Percentiles rank a stretch among this genome's conserved stretches.
Conservation (phyloP, 2,113 vertebrate genomes). For the Lophius piscatorius region DNA sequence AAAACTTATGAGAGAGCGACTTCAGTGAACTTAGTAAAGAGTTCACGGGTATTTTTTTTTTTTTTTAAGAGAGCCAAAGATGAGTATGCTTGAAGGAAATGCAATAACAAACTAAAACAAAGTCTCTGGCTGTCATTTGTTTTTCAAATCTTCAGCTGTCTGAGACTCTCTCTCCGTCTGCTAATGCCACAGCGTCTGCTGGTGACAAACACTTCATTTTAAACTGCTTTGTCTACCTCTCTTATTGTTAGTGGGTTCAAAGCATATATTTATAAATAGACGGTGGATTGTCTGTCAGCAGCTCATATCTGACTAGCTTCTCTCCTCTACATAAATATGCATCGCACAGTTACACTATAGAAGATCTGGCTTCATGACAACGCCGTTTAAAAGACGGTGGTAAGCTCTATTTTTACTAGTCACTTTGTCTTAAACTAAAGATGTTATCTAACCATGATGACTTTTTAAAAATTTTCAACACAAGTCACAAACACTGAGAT, state of each 20-base stretch:
- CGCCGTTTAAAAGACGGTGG: no score
- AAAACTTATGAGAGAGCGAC: conserved; percentile 8
- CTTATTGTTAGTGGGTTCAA: conserved; percentile 39
- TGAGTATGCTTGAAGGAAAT: conserved; percentile 40
- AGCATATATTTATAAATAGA: conserved; percentile 32
- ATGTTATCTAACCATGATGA: no score
- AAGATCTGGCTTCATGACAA: no score
- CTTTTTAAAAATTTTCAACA: no score
- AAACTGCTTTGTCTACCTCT: conserved; percentile 25
- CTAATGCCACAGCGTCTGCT: conserved; percentile 53
- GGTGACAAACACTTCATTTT: conserved; percentile 22
- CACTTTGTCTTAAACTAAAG: no score
- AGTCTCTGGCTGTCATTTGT: conserved; percentile 42
- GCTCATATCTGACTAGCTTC: conserved; percentile 4
- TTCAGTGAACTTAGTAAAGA: conserved; percentile 1
- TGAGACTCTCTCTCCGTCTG: conserved; percentile 45
- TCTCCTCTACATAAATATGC: no score
- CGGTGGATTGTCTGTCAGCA: conserved; percentile 4
- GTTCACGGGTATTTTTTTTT: conserved; percentile 15
- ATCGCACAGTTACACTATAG: no score
- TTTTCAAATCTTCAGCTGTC: conserved; percentile 52
- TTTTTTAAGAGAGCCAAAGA: conserved; percentile 36
- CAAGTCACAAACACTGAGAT: no score
- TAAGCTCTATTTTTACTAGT: no score
- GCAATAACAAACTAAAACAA: conserved; percentile 21